Evolutionary conservation across 2,888 invertebrate genomes (phyloP).

Genomic region (Pachymerium ferrugineum): DNA sequence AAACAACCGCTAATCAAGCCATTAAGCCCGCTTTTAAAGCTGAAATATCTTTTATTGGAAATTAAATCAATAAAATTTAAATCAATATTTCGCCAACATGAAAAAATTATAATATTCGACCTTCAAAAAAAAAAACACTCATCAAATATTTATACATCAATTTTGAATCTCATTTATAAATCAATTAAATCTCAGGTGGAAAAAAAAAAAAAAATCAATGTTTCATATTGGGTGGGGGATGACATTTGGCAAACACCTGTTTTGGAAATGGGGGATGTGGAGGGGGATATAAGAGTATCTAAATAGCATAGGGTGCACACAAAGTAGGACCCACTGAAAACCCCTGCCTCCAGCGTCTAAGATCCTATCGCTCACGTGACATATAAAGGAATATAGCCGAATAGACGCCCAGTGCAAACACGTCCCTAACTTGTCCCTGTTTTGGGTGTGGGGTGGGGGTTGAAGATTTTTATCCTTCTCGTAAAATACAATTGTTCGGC

Average conservation of each 20-base stretch:
- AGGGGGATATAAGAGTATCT: conserved; percentile 18
- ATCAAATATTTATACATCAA: neutral
- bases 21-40: neutral
- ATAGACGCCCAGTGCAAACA: conserved; percentile 23
- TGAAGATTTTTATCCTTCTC: conserved; percentile 20
- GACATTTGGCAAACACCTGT: conserved; percentile 27
- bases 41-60: neutral
- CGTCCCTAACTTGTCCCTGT: neutral
- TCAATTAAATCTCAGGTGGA: neutral
- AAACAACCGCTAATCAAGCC: neutral
- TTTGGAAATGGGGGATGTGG: neutral
- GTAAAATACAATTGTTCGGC: conserved; percentile 5
- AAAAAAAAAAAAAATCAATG: neutral
- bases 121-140: neutral
- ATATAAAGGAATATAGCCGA: conserved; percentile 12
- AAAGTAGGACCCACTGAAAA: conserved; percentile 2
- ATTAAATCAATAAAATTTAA: conserved; percentile 8
- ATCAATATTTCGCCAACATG: neutral
- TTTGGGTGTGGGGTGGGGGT: neutral
- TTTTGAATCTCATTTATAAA: neutral
- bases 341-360: conserved; percentile 6
- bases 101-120: too few species aligned
- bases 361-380: conserved; percentile 27
- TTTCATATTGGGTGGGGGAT: too few species aligned
- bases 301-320: conserved; percentile 9